Evolutionary conservation across 2,888 invertebrate genomes (phyloP).

Genomic region (Tineola bisselliella): DNA sequence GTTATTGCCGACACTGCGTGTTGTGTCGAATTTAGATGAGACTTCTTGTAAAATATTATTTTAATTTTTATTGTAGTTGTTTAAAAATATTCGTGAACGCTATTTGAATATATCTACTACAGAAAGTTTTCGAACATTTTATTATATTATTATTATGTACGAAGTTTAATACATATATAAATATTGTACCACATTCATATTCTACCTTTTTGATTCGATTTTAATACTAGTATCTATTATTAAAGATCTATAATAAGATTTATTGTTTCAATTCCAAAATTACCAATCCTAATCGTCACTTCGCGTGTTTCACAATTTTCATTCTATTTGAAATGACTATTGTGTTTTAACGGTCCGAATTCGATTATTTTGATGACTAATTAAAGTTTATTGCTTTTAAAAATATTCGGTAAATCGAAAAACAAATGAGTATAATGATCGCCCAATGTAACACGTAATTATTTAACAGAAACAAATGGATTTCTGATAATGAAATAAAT

Average conservation of each 20-base stretch:
- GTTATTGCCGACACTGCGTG: no score
- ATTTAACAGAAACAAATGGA: background rate
- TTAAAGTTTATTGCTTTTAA: background rate
- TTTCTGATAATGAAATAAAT: background rate
- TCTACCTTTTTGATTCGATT: no score
- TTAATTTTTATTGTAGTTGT: no score
- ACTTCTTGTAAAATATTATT: no score
- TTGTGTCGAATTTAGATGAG: no score
- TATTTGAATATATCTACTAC: no score
- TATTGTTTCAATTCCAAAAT: background rate
- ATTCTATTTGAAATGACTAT: background rate
- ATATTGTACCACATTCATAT: no score
- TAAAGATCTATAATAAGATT: background rate
- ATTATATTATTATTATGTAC: no score
- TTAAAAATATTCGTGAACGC: no score
- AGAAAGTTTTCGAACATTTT: no score
- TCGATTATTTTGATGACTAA: background rate
- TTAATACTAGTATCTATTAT: no score
- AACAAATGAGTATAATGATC: background rate
- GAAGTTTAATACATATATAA: no score
- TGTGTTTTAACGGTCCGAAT: background rate
- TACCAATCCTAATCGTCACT: background rate
- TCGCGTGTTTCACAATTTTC: background rate
- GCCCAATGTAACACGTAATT: background rate
- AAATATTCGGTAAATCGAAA: background rate